Percentiles rank a stretch among this genome's conserved stretches.
Conservation (phyloP, 2,888 invertebrate species). For the Clitarchus hookeri region DNA sequence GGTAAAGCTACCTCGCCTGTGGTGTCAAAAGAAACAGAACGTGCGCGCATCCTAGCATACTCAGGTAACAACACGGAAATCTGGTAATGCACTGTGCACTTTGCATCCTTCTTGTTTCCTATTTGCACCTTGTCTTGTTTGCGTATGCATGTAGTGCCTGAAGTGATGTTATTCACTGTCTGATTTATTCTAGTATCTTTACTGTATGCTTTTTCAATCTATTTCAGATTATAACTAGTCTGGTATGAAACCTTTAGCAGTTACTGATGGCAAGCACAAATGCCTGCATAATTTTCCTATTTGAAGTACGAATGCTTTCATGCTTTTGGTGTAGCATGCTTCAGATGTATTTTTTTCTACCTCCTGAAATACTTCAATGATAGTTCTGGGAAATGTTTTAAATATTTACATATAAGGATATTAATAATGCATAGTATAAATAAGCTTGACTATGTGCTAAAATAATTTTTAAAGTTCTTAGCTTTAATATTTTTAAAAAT, state of each 20-base stretch:
- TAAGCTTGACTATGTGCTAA: not conserved
- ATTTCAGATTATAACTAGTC: not conserved
- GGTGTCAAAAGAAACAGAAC: slow-evolving; percentile 53
- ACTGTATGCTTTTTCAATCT: not conserved
- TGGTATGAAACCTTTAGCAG: too few relatives aligned
- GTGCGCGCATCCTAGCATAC: slow-evolving; percentile 68
- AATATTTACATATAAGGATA: not conserved
- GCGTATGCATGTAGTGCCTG: not conserved
- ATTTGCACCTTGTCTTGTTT: slow-evolving; percentile 19
- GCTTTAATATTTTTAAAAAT: not conserved
- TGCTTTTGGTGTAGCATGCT: not conserved
- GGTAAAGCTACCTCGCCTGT: slow-evolving; percentile 20
- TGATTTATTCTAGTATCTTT: too few relatives aligned
- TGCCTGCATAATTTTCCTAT: too few relatives aligned
- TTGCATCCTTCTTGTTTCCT: not conserved
- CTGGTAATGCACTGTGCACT: slow-evolving; percentile 61
- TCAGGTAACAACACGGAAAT: slow-evolving; percentile 73
- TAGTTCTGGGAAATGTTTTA: not conserved
- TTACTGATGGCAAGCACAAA: too few relatives aligned
- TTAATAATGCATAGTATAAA: not conserved
- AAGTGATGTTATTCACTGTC: not conserved
- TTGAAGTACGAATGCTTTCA: not conserved
- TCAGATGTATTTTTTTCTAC: not conserved
- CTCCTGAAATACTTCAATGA: not conserved
- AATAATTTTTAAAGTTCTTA: not conserved